Conservation (phyloP, 2,888 invertebrate species). For the Sarcophaga subvicina region DNA sequence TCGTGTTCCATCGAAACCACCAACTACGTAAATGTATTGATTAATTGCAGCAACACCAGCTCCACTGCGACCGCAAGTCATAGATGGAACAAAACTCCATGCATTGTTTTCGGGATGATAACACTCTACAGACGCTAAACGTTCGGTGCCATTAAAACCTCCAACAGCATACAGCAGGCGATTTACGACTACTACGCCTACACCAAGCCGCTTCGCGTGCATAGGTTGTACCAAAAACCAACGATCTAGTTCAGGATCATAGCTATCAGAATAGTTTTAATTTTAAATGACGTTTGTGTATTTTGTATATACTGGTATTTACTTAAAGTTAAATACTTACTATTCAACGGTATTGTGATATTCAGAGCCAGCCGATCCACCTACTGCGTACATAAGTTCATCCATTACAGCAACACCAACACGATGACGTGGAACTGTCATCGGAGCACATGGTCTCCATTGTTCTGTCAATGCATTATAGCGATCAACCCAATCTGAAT, state of each 20-base stretch:
- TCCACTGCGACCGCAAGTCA: conserved; percentile 91
- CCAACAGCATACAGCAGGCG: conserved; percentile 92
- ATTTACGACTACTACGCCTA: conserved; percentile 91
- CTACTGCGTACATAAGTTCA: conserved; percentile 94
- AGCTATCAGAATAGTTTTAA: conserved; percentile 83
- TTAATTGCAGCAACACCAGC: conserved; percentile 93
- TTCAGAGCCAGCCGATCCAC: conserved; percentile 92
- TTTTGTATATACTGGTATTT: not conserved
- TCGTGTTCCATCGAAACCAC: conserved; percentile 94
- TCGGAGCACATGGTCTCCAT: conserved; percentile 93
- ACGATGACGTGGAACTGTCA: conserved; percentile 94
- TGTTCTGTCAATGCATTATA: conserved; percentile 93
- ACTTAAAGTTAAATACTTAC: conserved; percentile 82
- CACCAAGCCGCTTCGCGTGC: conserved; percentile 90
- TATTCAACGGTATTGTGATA: conserved; percentile 95
- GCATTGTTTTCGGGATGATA: conserved; percentile 96
- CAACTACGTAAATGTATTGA: conserved; percentile 95
- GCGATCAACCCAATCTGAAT: conserved; percentile 90
- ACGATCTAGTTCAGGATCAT: conserved; percentile 92
- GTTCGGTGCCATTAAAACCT: conserved; percentile 92
- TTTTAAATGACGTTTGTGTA: not conserved
- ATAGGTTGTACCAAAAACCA: conserved; percentile 91
- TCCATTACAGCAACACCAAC: conserved; percentile 97
- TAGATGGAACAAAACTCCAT: conserved; percentile 91
- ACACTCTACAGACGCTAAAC: conserved; percentile 92